Base-by-base conservation (phyloP, 2,888 invertebrate genomes). In the Tenthredo notha region DNA sequence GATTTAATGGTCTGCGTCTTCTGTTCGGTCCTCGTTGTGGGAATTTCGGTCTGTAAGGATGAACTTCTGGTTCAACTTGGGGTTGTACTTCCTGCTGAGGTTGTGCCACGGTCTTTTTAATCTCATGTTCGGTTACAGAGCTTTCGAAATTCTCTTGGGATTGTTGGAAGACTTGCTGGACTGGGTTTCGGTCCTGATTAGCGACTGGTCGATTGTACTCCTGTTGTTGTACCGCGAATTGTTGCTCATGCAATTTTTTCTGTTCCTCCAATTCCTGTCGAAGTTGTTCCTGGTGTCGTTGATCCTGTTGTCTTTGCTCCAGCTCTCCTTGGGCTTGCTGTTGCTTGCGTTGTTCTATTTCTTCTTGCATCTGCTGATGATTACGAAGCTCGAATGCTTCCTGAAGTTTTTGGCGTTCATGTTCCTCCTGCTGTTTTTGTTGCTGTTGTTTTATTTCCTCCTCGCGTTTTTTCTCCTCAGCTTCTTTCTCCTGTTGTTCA, bases 1-100 rank as follows among this genome's bases (percentile, higher is more conserved):
- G 1, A 1, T 87, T 88, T 7, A 88, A 87, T 0, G 91, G 91
- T 21, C 91, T 91, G 18, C 90, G 89, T 78, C 90, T 88, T 74
- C 91, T 88, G n/a, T 84, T 84, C 29, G 65, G 90, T 33, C 91
- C 91, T n/a, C 89, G 88, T 0, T 85, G 85, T 10, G 89, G 88
- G 65, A 89, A 88, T 33, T 89, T 88, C 4, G 90, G 89, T 9
- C 89, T 88, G 4, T 90, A 87, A 0, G 90, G 88, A 9, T 89
- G 87, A 18, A 87, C 77, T 18, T 90, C 88, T 0, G 87, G 85
- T 50, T 89, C 86, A 33, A 86, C 84, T 5, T 87, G 86, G 10
- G 29, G 78, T 7, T 74, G 43, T n/a, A 9, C n/a, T 67, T 50
- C 15, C 18, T 58, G n/a, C 33, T 84, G 77, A n/a, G 84, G 25